A percentile compares a stretch with the other conserved stretches of the same genome.
These are phyloP conservation scores for Leucophenga varia DNA, from an alignment of 1,140 invertebrate species.

Conservation along the genomic window DNA sequence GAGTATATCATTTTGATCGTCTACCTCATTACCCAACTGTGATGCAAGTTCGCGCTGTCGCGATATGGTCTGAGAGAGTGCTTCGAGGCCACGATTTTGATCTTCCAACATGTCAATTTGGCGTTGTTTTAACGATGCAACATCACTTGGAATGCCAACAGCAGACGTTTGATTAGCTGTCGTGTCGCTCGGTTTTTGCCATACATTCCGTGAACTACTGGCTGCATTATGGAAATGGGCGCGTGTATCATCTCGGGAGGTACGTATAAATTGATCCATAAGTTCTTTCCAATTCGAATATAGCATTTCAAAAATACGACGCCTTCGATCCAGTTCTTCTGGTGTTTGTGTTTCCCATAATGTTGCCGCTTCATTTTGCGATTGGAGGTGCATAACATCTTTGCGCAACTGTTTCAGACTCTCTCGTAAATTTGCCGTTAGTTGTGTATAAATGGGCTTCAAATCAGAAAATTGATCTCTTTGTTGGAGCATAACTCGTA, in stretches of 20 bases:
- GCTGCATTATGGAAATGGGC: background rate
- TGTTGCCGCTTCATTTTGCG: constrained; percentile 60
- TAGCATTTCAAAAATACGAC: constrained; percentile 26
- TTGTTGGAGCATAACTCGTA: constrained; percentile 63
- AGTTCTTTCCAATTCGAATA: constrained; percentile 23
- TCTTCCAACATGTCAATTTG: constrained; percentile 61
- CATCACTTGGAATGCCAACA: constrained; percentile 36
- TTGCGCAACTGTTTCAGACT: constrained; percentile 64
- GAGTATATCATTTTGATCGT: constrained; percentile 76
- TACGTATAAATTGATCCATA: constrained; percentile 13
- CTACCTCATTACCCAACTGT: constrained; percentile 75
- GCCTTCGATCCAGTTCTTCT: constrained; percentile 26
- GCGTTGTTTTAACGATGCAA: constrained; percentile 35
- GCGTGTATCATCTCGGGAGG: constrained; percentile 10
- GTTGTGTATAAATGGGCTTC: constrained; percentile 60
- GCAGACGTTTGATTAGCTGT: constrained; percentile 64
- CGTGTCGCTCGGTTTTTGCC: too few species aligned
- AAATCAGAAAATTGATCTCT: constrained; percentile 60
- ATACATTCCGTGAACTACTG: constrained; percentile 10
- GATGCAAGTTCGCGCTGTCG: constrained; percentile 76
- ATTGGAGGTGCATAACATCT: constrained; percentile 64
- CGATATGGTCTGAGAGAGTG: constrained; percentile 72
- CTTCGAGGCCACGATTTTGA: constrained; percentile 77
- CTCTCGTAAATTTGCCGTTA: constrained; percentile 64
- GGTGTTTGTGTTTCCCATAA: constrained; percentile 29